phyloP scores from a whole-genome alignment of 2,888 invertebrate genomes.

The Drosophila acutilabella region DNA sequence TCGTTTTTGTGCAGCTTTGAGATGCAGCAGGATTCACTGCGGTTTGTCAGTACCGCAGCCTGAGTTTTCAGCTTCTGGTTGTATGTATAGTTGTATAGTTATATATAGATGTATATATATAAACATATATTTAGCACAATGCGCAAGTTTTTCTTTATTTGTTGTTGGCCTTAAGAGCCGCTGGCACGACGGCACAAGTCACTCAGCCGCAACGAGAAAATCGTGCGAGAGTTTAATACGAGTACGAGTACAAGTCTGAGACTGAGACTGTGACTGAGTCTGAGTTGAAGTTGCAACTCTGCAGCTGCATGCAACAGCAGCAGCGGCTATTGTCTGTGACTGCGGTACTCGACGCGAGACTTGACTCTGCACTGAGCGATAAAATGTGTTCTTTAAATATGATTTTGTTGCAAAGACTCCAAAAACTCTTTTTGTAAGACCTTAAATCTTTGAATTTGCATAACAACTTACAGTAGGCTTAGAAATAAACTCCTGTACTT shows the following conservation, averaged over 20 bases:
- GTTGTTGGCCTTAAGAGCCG: conserved; percentile 48
- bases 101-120: too few species aligned
- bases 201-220: conserved; percentile 81
- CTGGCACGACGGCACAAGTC: conserved; percentile 79
- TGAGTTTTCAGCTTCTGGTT: conserved; percentile 16
- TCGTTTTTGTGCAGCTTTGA: conserved; percentile 1
- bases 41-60: conserved; percentile 42
- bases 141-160: conserved; percentile 34
- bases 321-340: too few species aligned
- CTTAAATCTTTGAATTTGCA: too few species aligned
- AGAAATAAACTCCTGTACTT: too few species aligned
- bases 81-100: too few species aligned
- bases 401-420: too few species aligned
- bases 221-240: conserved; percentile 78
- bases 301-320: conserved; percentile 27
- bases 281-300: conserved; percentile 35
- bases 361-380: too few species aligned
- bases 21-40: conserved; percentile 50
- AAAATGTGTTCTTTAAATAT: too few species aligned
- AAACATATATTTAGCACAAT: conserved; percentile 53
- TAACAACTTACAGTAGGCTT: too few species aligned
- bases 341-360: too few species aligned
- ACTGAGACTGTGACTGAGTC: conserved; percentile 7
- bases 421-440: too few species aligned
- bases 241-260: conserved; percentile 15